phyloP scores from a whole-genome alignment of 2,797 vertebrate species.

The Babyrousa celebensis region DNA sequence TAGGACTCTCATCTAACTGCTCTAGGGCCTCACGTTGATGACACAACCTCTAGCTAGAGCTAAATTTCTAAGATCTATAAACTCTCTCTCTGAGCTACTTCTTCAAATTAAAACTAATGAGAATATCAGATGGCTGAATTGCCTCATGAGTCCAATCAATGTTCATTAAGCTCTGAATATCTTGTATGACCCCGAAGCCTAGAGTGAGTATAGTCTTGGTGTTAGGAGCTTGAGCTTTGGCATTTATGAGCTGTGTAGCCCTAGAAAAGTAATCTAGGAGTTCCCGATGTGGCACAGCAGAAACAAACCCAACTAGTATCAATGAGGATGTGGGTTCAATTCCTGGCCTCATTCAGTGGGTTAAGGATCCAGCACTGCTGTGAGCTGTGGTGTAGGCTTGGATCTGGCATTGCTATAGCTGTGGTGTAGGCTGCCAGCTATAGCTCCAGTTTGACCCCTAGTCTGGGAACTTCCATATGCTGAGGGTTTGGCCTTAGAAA shows the following conservation, averaged over 20 bases:
- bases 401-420: no score
- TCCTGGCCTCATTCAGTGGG: no score
- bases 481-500: no score
- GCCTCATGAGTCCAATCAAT: neutral
- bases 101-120: conserved; percentile 46
- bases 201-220: neutral
- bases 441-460: no score
- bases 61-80: conserved; percentile 41
- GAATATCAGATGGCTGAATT: neutral
- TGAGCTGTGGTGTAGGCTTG: no score
- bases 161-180: neutral
- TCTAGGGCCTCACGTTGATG: neutral
- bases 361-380: no score
- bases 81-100: conserved; percentile 31
- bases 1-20: neutral
- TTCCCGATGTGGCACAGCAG: no score
- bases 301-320: no score
- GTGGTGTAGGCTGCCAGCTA: no score
- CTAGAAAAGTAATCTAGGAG: neutral
- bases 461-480: no score
- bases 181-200: neutral
- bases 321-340: no score
- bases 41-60: neutral
- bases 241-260: neutral
- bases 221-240: neutral